These are phyloP conservation scores for Acronicta leporina DNA, from an alignment of 2,888 invertebrate genomes.

Conservation along the genomic window DNA sequence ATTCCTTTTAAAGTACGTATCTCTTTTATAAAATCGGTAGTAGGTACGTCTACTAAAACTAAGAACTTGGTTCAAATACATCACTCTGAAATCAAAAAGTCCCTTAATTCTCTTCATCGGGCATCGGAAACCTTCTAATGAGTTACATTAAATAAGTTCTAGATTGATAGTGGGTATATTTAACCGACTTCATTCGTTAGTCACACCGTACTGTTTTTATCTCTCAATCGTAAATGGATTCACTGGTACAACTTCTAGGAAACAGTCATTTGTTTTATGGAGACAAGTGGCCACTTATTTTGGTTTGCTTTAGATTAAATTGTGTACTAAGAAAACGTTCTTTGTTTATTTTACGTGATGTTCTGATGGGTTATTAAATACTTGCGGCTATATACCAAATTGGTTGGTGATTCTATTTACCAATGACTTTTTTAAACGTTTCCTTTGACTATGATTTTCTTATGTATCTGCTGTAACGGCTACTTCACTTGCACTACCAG, in stretches of 20 bases:
- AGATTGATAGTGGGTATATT: constrained; percentile 54
- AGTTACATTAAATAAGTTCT: constrained; percentile 53
- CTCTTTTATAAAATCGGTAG: too few species aligned
- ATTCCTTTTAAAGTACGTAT: too few species aligned
- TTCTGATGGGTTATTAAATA: too few species aligned
- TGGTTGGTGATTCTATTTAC: too few species aligned
- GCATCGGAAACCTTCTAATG: constrained; percentile 48
- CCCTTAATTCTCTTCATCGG: constrained; percentile 16
- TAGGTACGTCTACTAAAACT: too few species aligned
- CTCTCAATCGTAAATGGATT: constrained; percentile 50
- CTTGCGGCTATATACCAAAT: too few species aligned
- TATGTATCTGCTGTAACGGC: too few species aligned
- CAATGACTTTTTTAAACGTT: too few species aligned
- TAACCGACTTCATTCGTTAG: too few species aligned
- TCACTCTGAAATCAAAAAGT: neutral
- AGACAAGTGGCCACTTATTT: constrained; percentile 50
- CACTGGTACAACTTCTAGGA: constrained; percentile 46
- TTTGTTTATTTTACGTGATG: neutral
- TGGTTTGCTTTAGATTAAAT: constrained; percentile 35
- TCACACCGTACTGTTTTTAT: constrained; percentile 44
- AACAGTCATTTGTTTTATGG: constrained; percentile 49
- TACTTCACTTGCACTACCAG: too few species aligned
- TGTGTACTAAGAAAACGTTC: constrained; percentile 18
- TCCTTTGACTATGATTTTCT: too few species aligned
- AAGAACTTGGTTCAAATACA: too few species aligned